phyloP scores from a whole-genome alignment of 92 coral and sea anemone species.

The Montipora capitata region DNA sequence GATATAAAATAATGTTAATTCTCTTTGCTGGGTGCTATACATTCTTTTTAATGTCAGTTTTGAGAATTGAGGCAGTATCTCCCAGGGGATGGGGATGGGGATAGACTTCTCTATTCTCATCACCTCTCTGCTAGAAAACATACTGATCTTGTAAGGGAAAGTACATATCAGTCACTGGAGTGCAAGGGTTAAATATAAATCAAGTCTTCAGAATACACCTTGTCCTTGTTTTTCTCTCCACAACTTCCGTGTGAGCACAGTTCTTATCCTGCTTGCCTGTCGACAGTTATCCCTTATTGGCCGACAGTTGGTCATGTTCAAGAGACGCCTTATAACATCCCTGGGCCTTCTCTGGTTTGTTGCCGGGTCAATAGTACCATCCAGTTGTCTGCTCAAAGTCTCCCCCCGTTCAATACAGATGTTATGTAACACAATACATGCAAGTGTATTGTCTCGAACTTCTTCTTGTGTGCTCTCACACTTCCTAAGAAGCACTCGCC shows the following conservation, averaged over 20 bases:
- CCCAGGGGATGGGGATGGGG: no score
- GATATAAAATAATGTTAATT: no score
- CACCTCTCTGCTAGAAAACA: no score
- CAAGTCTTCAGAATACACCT: slow-evolving; percentile 27
- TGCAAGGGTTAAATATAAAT: no score
- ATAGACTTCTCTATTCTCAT: no score
- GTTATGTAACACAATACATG: not conserved
- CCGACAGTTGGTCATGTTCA: slow-evolving; percentile 35
- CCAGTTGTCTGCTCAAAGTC: not conserved
- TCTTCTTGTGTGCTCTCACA: not conserved
- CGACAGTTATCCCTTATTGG: slow-evolving; percentile 41
- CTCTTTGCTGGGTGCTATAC: no score
- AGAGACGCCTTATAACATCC: not conserved
- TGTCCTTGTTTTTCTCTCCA: slow-evolving; percentile 42
- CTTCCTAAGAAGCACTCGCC: no score
- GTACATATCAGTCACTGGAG: no score
- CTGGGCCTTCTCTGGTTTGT: not conserved
- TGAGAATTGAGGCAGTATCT: no score
- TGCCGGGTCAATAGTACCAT: not conserved
- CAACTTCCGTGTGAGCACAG: slow-evolving; percentile 10
- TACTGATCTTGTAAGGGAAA: no score
- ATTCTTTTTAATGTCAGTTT: no score
- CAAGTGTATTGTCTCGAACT: not conserved
- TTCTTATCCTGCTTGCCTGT: no score
- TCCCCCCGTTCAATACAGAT: not conserved